phyloP scores from a whole-genome alignment of 2,113 vertebrate genomes.

The Octodon degus region DNA sequence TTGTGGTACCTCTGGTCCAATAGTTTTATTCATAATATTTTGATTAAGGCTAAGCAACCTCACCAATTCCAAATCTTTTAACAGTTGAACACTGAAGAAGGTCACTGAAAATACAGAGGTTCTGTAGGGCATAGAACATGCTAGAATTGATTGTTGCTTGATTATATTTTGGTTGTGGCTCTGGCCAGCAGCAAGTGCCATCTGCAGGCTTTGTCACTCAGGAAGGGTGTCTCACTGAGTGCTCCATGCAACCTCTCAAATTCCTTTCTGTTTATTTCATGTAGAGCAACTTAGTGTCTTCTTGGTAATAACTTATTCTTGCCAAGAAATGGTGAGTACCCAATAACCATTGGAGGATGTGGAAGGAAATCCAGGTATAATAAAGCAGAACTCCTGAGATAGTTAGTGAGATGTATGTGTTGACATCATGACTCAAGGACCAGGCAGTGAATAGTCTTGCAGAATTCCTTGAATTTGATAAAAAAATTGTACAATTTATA shows the following conservation, averaged over 20 bases:
- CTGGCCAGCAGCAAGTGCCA: background rate
- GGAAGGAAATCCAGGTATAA: background rate
- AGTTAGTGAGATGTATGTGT: background rate
- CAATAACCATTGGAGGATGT: background rate
- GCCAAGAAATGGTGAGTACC: background rate
- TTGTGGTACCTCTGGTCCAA: background rate
- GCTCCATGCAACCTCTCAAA: background rate
- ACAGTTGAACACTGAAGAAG: background rate
- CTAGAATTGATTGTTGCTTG: background rate
- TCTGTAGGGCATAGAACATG: background rate
- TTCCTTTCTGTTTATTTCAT: background rate
- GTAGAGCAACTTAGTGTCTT: background rate
- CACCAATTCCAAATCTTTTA: background rate
- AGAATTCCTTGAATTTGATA: background rate
- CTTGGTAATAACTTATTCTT: background rate
- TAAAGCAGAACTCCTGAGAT: background rate
- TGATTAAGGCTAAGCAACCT: background rate
- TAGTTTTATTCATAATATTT: background rate
- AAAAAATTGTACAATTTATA: background rate
- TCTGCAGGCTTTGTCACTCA: background rate
- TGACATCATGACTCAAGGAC: background rate
- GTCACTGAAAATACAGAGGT: background rate
- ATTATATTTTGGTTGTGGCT: background rate
- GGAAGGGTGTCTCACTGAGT: background rate
- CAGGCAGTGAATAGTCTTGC: accelerated